phyloP scores from a whole-genome alignment of 2,888 invertebrate species.

The Eurytoma californica region DNA sequence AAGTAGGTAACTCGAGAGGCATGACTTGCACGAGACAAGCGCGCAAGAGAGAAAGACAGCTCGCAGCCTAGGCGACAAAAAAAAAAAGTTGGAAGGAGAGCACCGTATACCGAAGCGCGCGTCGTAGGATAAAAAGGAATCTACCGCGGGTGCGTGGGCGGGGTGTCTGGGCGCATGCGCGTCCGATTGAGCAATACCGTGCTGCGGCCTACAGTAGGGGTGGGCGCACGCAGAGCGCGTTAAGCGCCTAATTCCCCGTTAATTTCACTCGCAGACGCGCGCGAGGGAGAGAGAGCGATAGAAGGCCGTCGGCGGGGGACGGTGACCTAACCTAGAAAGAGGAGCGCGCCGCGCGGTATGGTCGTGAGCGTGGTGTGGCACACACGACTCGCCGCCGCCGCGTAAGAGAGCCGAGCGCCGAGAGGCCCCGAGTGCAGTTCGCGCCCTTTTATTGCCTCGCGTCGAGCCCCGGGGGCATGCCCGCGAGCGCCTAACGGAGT shows the following conservation, averaged over 20 bases:
- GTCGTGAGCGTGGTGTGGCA: not conserved
- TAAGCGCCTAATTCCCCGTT: too few relatives aligned
- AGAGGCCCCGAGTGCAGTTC: too few relatives aligned
- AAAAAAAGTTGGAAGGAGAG: not conserved
- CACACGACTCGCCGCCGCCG: not conserved
- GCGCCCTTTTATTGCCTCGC: too few relatives aligned
- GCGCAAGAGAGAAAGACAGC: not conserved
- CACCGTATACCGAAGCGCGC: not conserved
- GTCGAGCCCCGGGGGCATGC: not conserved
- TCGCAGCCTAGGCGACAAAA: not conserved
- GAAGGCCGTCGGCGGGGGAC: not conserved
- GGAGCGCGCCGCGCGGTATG: not conserved
- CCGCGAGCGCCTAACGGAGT: not conserved
- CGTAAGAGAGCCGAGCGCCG: not conserved
- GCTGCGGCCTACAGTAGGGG: too few relatives aligned
- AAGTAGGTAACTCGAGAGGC: too few relatives aligned
- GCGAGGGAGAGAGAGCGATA: not conserved
- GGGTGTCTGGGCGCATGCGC: not conserved
- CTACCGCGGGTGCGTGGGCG: not conserved
- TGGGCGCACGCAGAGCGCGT: too few relatives aligned
- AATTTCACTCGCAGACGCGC: not conserved
- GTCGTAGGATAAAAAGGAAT: not conserved
- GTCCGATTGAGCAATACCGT: too few relatives aligned
- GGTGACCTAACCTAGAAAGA: slow-evolving; percentile 43
- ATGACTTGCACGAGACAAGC: not conserved